Conservation (phyloP, 2,888 invertebrate genomes). For the Synergus japonicus region DNA sequence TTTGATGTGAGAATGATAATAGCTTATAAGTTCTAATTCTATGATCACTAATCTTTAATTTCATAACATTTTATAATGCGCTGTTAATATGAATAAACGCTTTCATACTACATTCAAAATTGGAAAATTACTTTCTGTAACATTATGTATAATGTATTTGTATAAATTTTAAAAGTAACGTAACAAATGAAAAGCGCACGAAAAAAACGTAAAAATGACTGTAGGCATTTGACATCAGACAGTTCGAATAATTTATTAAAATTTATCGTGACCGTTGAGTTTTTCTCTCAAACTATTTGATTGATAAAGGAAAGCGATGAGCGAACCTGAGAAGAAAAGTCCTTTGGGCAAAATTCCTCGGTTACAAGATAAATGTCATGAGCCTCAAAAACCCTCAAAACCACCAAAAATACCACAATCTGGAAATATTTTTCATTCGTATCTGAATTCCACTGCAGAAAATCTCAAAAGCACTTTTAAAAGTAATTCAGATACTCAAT, state of each 20-base stretch:
- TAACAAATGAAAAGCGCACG: conserved; percentile 12
- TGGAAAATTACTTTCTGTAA: background rate
- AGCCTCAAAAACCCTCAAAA: background rate
- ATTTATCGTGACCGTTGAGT: conserved; percentile 3
- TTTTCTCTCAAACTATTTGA: background rate
- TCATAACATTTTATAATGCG: background rate
- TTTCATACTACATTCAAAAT: background rate
- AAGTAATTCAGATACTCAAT: background rate
- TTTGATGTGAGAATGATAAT: conserved; percentile 1
- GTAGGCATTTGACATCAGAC: background rate
- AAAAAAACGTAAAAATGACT: background rate
- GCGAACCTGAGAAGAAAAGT: background rate
- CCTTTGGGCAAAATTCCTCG: background rate
- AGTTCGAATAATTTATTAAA: conserved; percentile 1
- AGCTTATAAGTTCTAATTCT: background rate
- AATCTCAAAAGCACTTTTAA: background rate
- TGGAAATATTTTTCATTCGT: background rate
- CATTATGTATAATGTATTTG: background rate
- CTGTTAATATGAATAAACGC: background rate
- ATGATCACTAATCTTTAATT: background rate
- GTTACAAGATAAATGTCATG: background rate
- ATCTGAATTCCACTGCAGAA: background rate
- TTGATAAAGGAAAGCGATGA: background rate
- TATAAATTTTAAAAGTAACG: background rate
- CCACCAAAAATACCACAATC: background rate